These are phyloP conservation scores for Opisthograptis luteolata DNA, from an alignment of 2,888 invertebrate genomes.

Conservation along the genomic window DNA sequence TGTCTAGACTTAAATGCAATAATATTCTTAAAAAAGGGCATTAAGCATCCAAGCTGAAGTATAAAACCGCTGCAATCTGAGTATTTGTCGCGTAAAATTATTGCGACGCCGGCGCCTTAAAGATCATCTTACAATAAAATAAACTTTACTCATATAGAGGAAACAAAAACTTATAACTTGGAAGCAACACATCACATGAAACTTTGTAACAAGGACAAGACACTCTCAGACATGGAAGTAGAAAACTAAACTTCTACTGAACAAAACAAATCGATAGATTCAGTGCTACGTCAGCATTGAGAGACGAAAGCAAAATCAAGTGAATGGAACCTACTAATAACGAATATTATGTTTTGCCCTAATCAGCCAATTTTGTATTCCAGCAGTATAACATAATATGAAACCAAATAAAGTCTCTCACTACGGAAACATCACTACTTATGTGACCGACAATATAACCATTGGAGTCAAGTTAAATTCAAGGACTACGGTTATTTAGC, in stretches of 20 bases:
- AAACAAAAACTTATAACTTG: slow-evolving; percentile 14
- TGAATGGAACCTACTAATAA: background rate
- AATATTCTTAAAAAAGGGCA: slow-evolving; percentile 29
- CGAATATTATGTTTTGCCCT: no score
- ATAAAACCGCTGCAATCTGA: slow-evolving; percentile 8
- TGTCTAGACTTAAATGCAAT: slow-evolving; percentile 40
- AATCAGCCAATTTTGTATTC: no score
- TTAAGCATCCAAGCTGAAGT: slow-evolving; percentile 9
- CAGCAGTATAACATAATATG: no score
- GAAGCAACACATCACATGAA: slow-evolving; percentile 12
- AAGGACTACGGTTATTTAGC: slow-evolving; percentile 11
- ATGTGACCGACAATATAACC: no score
- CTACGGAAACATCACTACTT: no score
- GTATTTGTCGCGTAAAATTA: slow-evolving; percentile 1
- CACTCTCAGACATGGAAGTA: background rate
- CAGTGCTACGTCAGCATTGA: background rate
- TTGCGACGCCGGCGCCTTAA: slow-evolving; percentile 3
- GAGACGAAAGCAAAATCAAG: background rate
- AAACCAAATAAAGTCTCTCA: no score
- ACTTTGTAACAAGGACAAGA: slow-evolving; percentile 14
- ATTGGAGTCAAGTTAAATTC: background rate
- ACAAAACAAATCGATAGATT: slow-evolving; percentile 10
- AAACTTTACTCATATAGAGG: slow-evolving; percentile 14
- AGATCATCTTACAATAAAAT: slow-evolving; percentile 16
- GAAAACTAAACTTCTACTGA: slow-evolving; percentile 8